Evolutionary conservation across 1,140 invertebrate genomes (phyloP).

Genomic region (Zaprionus taronus): DNA sequence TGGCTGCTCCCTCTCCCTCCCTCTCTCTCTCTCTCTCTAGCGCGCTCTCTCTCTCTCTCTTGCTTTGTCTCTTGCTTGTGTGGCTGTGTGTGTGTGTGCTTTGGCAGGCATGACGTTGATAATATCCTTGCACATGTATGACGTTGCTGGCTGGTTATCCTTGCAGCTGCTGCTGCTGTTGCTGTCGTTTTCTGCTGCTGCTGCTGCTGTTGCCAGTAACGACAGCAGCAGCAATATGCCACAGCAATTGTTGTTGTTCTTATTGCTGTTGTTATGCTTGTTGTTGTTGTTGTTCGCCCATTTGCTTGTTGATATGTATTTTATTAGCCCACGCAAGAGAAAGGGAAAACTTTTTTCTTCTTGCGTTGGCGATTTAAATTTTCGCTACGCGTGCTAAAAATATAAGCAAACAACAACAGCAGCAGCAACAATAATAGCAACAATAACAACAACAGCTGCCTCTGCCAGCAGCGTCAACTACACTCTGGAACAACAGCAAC

Average conservation of each 20-base stretch:
- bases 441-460: constrained; percentile 14
- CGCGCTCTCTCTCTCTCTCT: constrained; percentile 19
- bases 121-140: constrained; percentile 82
- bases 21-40: constrained; percentile 11
- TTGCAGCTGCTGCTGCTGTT: constrained; percentile 52
- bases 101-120: constrained; percentile 80
- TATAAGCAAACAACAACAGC: constrained; percentile 43
- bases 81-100: constrained; percentile 48
- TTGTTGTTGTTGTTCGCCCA: constrained; percentile 36
- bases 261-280: constrained; percentile 53
- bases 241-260: constrained; percentile 59
- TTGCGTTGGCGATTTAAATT: constrained; percentile 71
- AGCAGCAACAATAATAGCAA: background rate
- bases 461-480: background rate
- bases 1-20: background rate
- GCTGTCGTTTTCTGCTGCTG: constrained; percentile 37
- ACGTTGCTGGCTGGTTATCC: constrained; percentile 77
- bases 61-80: constrained; percentile 13
- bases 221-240: constrained; percentile 67
- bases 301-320: constrained; percentile 76
- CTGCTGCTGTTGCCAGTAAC: constrained; percentile 41
- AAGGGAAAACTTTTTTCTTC: constrained; percentile 55
- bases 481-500: constrained; percentile 33
- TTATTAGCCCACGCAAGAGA: constrained; percentile 63
- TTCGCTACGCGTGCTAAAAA: constrained; percentile 68